Base-by-base conservation (phyloP, 2,797 vertebrate genomes). In the Kryptolebias ocellatus region DNA sequence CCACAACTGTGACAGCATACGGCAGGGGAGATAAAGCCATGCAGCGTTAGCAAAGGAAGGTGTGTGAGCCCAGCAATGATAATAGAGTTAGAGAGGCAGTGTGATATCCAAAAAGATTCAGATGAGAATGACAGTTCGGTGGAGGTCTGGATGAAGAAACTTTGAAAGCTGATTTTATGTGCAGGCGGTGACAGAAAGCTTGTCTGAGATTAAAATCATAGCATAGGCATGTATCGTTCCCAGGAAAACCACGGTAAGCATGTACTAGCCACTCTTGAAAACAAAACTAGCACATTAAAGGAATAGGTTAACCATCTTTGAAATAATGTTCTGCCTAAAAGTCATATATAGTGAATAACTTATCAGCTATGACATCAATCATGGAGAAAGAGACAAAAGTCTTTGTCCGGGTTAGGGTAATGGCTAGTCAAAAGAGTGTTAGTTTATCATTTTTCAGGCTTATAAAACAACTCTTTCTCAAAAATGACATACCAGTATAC, bases 81-180 rank as follows among this genome's bases (percentile, higher is more conserved):
- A 82, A 83, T 73, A 72, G 74, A 86, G 78, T 80, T 74, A 78
- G 76, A 70, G 78, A 67, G 76, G 70, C 74, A 69, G 76, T 60
- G 18, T 42, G 63, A 73, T 72, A 58, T 47, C 49, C 79, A 53
- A 70, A 69, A 67, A 69, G 76, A 76, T 53, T 67, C 45, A 46
- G 62, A 70, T 72, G 81, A 78, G 63, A 54, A 20, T 76, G 78
- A 74, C 72, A 67, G 69, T 34, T 61, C 28, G 44, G 55, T 37
- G 39, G 63, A 75, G 53, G 52, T 57, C 24, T 66, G 60, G 39
- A 31, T 39, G 17, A 42, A 34, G 60, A 74, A 63, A 73, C 53
- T 70, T 80, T 82, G 51, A 80, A 75, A 70, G 17, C 53, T 64
- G 70, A 67, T 60, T 55, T 20, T 64, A 54, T 45, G 29, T 45